phyloP scores from a whole-genome alignment of 2,113 vertebrate species.

The Leuciscus idus region DNA sequence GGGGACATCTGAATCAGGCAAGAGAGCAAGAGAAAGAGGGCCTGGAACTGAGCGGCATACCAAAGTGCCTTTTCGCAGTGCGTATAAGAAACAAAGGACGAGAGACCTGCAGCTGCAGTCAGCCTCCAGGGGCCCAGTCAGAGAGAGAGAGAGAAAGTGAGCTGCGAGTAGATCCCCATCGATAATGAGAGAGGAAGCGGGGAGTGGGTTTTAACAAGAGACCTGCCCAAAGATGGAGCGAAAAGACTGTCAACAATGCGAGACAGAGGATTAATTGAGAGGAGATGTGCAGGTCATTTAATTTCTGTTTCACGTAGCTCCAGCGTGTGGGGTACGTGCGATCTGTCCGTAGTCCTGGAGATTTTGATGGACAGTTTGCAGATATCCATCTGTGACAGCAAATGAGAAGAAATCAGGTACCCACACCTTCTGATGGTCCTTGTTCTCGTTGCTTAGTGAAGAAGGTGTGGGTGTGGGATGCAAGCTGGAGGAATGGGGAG shows the following conservation, averaged over 20 bases:
- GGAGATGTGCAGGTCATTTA: slow-evolving; percentile 39
- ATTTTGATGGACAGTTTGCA: slow-evolving; percentile 48
- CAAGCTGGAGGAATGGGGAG: neutral
- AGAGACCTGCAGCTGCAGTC: slow-evolving; percentile 35
- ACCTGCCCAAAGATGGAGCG: slow-evolving; percentile 15
- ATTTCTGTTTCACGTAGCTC: slow-evolving; percentile 46
- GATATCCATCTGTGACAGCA: slow-evolving; percentile 31
- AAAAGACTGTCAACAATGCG: slow-evolving; percentile 12
- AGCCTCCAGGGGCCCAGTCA: slow-evolving; percentile 31
- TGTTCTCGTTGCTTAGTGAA: slow-evolving; percentile 6
- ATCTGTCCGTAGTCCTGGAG: slow-evolving; percentile 36
- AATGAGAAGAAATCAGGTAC: slow-evolving; percentile 18
- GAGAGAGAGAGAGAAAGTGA: slow-evolving; percentile 10
- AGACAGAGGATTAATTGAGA: slow-evolving; percentile 34
- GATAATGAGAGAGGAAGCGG: slow-evolving; percentile 23
- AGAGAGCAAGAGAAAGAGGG: slow-evolving; percentile 1
- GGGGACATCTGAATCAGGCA: neutral
- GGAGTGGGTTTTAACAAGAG: neutral
- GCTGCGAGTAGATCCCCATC: neutral
- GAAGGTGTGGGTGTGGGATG: slow-evolving; percentile 7
- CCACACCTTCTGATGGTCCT: slow-evolving; percentile 28
- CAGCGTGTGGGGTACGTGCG: slow-evolving; percentile 1
- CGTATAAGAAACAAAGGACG: slow-evolving; percentile 45
- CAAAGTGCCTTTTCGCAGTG: slow-evolving; percentile 60
- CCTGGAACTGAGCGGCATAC: slow-evolving; percentile 52